These are phyloP conservation scores for Lichenostomus cassidix DNA, from an alignment of 2,113 vertebrate species.

Conservation along the genomic window DNA sequence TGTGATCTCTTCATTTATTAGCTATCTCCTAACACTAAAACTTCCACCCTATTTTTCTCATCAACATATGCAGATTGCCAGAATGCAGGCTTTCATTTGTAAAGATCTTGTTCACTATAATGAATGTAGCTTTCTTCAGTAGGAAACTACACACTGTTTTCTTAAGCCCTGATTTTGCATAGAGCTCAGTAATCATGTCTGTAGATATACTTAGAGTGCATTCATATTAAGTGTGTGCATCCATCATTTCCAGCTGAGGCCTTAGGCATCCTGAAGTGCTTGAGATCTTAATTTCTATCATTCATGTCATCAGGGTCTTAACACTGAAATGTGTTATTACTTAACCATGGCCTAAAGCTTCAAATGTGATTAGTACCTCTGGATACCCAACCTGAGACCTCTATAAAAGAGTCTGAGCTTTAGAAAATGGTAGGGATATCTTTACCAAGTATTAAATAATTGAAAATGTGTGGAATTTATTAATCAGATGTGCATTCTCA, in stretches of 20 bases:
- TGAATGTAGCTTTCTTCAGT: conserved; percentile 27
- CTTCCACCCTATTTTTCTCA: background rate
- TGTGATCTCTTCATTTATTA: background rate
- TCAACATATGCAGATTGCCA: background rate
- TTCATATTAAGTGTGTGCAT: conserved; percentile 40
- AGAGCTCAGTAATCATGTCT: conserved; percentile 46
- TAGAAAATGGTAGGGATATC: background rate
- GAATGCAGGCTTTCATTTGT: conserved; percentile 4
- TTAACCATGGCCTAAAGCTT: conserved; percentile 13
- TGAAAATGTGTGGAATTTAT: background rate
- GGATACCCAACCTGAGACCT: background rate
- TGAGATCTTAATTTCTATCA: conserved; percentile 46
- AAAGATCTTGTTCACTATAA: background rate
- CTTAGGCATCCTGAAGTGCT: conserved; percentile 26
- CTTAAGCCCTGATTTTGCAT: conserved; percentile 51
- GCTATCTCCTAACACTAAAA: background rate
- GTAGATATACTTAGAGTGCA: conserved; percentile 15
- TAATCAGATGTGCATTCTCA: background rate
- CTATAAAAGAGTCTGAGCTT: background rate
- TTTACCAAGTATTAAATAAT: background rate
- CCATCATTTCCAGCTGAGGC: conserved; percentile 47
- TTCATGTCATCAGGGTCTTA: conserved; percentile 57
- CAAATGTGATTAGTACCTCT: background rate
- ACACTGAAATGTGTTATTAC: background rate
- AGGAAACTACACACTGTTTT: conserved; percentile 19